Percentiles rank a stretch among this genome's conserved stretches.
Conservation (phyloP, 2,113 vertebrate species). For the Cryptotis parvus region DNA sequence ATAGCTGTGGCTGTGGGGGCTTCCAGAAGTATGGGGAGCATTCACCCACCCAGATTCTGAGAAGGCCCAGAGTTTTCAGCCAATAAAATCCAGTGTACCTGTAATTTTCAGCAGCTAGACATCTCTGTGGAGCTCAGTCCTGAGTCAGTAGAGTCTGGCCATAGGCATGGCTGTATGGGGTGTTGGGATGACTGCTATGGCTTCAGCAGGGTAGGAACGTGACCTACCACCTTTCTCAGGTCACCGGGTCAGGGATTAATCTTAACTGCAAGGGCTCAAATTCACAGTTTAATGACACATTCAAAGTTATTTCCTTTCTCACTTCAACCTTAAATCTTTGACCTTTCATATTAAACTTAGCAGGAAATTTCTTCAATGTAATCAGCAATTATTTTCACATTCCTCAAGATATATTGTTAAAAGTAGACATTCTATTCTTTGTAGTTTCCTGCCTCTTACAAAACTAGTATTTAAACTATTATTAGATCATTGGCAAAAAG, state of each 20-base stretch:
- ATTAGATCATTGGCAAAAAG: neutral
- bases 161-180: too few relatives aligned
- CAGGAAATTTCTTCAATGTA: slow-evolving; percentile 3
- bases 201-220: too few relatives aligned
- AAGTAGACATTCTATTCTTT: neutral
- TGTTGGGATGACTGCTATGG: too few relatives aligned
- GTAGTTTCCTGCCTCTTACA: neutral
- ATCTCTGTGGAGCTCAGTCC: too few relatives aligned
- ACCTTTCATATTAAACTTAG: slow-evolving; percentile 40
- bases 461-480: neutral
- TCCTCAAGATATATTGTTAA: slow-evolving; percentile 33
- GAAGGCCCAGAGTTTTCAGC: too few relatives aligned
- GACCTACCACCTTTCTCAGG: too few relatives aligned
- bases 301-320: neutral
- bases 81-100: too few relatives aligned
- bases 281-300: neutral
- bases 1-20: too few relatives aligned
- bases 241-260: neutral
- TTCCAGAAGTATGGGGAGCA: too few relatives aligned
- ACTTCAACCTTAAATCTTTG: neutral
- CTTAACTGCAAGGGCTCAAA: neutral
- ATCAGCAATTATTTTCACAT: slow-evolving; percentile 19
- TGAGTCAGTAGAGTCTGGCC: too few relatives aligned
- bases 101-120: too few relatives aligned
- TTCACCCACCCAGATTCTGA: too few relatives aligned